These are phyloP conservation scores for Tachysurus vachellii DNA, from an alignment of 2,113 vertebrate species.

Conservation along the genomic window DNA sequence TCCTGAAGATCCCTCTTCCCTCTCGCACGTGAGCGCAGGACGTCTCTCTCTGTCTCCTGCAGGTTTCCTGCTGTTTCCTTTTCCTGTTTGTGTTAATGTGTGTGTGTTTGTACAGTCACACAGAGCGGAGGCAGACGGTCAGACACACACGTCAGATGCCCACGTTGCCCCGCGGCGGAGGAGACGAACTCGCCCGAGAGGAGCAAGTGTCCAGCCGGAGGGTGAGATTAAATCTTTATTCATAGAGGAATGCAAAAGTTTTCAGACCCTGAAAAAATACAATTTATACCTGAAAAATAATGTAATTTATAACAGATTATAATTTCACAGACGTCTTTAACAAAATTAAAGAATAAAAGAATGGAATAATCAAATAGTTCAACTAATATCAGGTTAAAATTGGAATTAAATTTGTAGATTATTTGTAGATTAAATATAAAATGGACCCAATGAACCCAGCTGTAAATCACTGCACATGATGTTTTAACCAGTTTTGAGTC, in stretches of 20 bases:
- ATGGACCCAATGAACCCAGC: background rate
- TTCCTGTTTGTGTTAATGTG: background rate
- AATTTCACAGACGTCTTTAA: background rate
- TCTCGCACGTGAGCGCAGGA: conserved; percentile 58
- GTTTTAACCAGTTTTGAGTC: background rate
- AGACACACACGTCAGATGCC: conserved; percentile 82
- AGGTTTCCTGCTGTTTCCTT: background rate
- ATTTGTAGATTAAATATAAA: background rate
- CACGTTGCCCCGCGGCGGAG: conserved; percentile 78
- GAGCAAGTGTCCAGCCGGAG: conserved; percentile 89
- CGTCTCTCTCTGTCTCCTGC: background rate
- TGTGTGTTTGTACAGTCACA: conserved; percentile 75
- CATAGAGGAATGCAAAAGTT: background rate
- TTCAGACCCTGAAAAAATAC: background rate
- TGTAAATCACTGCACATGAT: background rate
- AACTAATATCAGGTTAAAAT: background rate
- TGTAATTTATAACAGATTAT: background rate
- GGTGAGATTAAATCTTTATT: conserved; percentile 67
- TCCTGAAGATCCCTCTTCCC: conserved; percentile 69
- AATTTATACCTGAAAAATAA: background rate
- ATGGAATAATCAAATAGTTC: background rate
- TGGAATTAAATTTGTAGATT: background rate
- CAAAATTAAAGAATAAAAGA: background rate
- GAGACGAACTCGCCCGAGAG: conserved; percentile 82
- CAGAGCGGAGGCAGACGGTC: conserved; percentile 81